These are phyloP conservation scores for Cyclopterus lumpus DNA, from an alignment of 2,797 vertebrate species.

Conservation along the genomic window DNA sequence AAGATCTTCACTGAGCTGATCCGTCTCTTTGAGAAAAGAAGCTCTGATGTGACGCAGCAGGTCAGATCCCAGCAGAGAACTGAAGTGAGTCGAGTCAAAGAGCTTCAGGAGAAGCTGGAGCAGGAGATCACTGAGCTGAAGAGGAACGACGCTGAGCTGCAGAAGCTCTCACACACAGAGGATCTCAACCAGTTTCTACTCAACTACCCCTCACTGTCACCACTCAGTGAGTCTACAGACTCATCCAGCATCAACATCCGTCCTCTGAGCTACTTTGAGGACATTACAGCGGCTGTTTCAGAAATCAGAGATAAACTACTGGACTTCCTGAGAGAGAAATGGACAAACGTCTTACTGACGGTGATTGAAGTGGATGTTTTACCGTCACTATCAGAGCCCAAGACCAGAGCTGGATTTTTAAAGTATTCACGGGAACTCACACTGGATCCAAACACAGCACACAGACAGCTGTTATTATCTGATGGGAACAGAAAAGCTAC, in stretches of 20 bases:
- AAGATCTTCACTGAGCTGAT: not conserved
- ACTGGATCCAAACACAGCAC: slow-evolving; percentile 6
- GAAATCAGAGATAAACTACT: slow-evolving; percentile 9
- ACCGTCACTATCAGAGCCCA: too few relatives aligned
- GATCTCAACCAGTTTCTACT: not conserved
- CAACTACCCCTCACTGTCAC: not conserved
- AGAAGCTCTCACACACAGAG: not conserved
- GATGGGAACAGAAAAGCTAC: not conserved
- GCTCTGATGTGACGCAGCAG: not conserved
- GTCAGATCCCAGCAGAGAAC: not conserved
- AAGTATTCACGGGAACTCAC: too few relatives aligned
- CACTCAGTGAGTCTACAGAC: not conserved
- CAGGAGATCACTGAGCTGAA: not conserved
- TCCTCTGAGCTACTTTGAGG: slow-evolving; percentile 2
- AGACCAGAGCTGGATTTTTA: too few relatives aligned
- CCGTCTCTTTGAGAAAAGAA: not conserved
- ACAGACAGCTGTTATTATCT: not conserved
- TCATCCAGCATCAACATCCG: not conserved
- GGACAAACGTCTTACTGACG: too few relatives aligned
- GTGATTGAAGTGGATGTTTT: too few relatives aligned
- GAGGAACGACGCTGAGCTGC: not conserved
- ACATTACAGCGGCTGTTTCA: not conserved
- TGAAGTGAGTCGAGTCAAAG: slow-evolving; percentile 13
- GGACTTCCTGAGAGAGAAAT: not conserved
- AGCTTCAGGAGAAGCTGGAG: not conserved